Percentiles rank a stretch among this genome's conserved stretches.
Conservation (phyloP, 2,113 vertebrate genomes). For the Procavia capensis region DNA sequence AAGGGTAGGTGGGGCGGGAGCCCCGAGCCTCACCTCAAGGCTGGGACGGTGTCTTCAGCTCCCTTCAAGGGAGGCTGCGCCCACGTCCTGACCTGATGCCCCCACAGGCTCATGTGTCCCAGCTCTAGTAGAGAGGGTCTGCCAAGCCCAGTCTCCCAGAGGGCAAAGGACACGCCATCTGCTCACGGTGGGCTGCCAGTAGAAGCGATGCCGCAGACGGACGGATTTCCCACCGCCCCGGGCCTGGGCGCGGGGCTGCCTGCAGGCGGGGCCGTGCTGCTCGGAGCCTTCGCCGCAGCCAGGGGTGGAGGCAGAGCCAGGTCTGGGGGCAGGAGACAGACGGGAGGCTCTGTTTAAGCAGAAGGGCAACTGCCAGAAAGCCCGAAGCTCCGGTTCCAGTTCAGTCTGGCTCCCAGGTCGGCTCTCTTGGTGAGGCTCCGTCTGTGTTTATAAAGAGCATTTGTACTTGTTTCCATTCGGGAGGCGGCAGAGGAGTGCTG, state of each 20-base stretch:
- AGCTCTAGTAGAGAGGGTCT: accelerated
- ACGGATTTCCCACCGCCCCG: constrained; percentile 22
- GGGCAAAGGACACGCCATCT: background rate
- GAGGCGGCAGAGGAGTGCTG: constrained; percentile 61
- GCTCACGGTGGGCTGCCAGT: accelerated
- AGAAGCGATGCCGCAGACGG: constrained; percentile 6
- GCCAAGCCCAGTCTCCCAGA: too few species aligned
- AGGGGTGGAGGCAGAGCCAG: constrained; percentile 26
- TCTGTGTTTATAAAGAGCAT: constrained; percentile 77
- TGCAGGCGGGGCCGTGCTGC: background rate
- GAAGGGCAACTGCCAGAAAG: constrained; percentile 68
- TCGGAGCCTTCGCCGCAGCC: too few species aligned
- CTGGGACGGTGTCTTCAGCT: background rate
- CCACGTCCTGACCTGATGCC: background rate
- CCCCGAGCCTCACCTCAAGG: background rate
- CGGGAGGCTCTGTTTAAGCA: constrained; percentile 57
- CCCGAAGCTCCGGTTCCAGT: constrained; percentile 63
- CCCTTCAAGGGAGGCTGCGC: background rate
- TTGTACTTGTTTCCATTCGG: constrained; percentile 78
- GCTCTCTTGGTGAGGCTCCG: constrained; percentile 57
- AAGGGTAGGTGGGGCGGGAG: accelerated
- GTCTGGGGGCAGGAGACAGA: background rate
- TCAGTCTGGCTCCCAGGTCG: constrained; percentile 60
- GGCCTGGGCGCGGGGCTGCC: constrained; percentile 51
- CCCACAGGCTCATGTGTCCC: background rate